Conservation (phyloP, 2,797 vertebrate genomes). For the Taeniopygia guttata region DNA sequence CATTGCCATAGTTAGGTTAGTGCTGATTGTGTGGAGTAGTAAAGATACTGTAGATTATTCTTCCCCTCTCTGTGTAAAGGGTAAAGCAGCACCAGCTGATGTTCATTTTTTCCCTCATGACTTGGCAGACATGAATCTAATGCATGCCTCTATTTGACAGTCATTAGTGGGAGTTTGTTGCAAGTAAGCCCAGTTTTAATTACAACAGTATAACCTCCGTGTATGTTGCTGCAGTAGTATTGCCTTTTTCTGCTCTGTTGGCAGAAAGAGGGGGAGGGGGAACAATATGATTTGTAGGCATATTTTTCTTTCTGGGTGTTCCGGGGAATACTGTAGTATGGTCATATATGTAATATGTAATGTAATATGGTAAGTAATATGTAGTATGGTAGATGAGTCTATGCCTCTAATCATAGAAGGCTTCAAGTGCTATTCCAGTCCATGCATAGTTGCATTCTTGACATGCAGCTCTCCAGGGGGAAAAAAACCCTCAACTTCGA, state of each 20-base stretch:
- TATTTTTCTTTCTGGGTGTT: background rate
- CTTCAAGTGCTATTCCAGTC: background rate
- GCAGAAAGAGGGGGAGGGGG: background rate
- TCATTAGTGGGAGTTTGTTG: background rate
- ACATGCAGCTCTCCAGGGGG: background rate
- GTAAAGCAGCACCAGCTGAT: background rate
- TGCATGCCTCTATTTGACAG: background rate
- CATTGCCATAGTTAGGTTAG: background rate
- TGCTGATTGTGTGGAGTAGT: background rate
- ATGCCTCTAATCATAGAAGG: background rate
- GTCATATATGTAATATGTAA: background rate
- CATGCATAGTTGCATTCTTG: background rate
- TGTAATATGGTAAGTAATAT: background rate
- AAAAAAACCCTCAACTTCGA: fast-evolving
- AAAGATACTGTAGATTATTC: background rate
- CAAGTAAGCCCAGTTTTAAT: background rate
- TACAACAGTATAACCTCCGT: background rate
- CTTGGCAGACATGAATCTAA: background rate
- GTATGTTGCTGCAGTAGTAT: background rate
- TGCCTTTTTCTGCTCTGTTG: background rate
- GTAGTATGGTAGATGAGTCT: background rate
- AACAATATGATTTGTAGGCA: background rate
- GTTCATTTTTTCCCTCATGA: background rate
- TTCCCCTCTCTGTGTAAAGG: background rate
- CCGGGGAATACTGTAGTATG: background rate